Percentiles rank a stretch among this genome's conserved stretches.
These are phyloP conservation scores for Ceratina australensis DNA, from an alignment of 1,140 invertebrate species.

Conservation along the genomic window DNA sequence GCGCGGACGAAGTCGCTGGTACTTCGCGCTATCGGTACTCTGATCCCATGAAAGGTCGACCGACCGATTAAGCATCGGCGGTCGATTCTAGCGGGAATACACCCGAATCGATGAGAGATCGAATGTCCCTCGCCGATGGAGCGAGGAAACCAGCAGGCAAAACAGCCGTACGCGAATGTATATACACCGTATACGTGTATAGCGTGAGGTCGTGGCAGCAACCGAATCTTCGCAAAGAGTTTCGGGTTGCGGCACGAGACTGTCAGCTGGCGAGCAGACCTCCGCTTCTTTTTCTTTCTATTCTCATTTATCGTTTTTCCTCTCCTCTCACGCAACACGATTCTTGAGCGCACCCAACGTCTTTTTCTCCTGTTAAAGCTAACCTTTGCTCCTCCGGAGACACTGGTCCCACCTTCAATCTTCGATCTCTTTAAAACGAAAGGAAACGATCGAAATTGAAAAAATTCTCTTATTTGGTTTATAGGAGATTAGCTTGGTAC, in stretches of 20 bases:
- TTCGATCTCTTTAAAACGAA: too few relatives aligned
- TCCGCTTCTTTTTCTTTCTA: constrained; percentile 18
- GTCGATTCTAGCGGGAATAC: constrained; percentile 6
- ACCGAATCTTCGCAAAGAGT: constrained; percentile 64
- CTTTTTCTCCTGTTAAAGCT: not conserved
- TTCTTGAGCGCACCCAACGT: not conserved
- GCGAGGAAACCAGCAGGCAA: not conserved
- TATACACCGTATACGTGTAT: too few relatives aligned
- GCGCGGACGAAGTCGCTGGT: constrained; percentile 61
- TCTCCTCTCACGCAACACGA: not conserved
- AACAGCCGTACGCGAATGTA: constrained; percentile 26
- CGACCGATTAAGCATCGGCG: constrained; percentile 19
- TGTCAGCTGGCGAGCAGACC: constrained; percentile 72
- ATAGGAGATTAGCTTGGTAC: too few relatives aligned
- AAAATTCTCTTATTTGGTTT: too few relatives aligned
- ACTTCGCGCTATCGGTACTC: not conserved
- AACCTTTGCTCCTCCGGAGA: too few relatives aligned
- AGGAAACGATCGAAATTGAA: too few relatives aligned
- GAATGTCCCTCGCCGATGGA: not conserved
- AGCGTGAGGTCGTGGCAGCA: constrained; percentile 26
- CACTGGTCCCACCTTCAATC: too few relatives aligned
- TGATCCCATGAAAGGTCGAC: not conserved
- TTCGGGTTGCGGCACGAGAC: constrained; percentile 67
- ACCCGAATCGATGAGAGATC: too few relatives aligned
- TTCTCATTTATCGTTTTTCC: constrained; percentile 8